Evolutionary conservation across 2,797 vertebrate genomes (phyloP).

Genomic region (Sebastes hubbsi): DNA sequence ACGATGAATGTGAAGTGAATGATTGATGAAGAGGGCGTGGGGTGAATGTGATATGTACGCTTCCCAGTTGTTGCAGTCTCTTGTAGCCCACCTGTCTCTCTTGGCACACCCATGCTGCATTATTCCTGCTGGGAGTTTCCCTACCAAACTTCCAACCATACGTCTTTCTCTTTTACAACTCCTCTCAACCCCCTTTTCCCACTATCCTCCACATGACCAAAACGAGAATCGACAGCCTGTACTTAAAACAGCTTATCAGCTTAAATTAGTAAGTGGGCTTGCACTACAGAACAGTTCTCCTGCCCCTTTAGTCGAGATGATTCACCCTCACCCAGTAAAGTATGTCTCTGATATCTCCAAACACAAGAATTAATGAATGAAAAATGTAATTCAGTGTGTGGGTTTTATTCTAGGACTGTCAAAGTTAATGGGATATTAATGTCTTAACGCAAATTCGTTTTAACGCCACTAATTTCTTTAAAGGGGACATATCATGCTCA

Average conservation of each 20-base stretch:
- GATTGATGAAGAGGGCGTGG: conserved; percentile 46
- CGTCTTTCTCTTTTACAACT: not conserved
- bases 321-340: not conserved
- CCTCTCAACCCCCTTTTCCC: not conserved
- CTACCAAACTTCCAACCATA: not conserved
- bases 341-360: not conserved
- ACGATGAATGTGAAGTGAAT: not conserved
- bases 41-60: conserved; percentile 31
- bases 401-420: not conserved
- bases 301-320: not conserved
- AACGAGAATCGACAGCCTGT: not conserved
- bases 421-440: no score
- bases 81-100: conserved; percentile 51
- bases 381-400: not conserved
- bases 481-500: no score
- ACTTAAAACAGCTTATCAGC: not conserved
- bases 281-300: not conserved
- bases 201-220: not conserved
- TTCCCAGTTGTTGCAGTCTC: conserved; percentile 56
- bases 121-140: conserved; percentile 15
- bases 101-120: conserved; percentile 4
- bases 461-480: no score
- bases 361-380: conserved; percentile 7
- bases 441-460: no score
- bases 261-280: conserved; percentile 1